Evolutionary conservation across 2,113 vertebrate genomes (phyloP).

Genomic region (Microtus ochrogaster): DNA sequence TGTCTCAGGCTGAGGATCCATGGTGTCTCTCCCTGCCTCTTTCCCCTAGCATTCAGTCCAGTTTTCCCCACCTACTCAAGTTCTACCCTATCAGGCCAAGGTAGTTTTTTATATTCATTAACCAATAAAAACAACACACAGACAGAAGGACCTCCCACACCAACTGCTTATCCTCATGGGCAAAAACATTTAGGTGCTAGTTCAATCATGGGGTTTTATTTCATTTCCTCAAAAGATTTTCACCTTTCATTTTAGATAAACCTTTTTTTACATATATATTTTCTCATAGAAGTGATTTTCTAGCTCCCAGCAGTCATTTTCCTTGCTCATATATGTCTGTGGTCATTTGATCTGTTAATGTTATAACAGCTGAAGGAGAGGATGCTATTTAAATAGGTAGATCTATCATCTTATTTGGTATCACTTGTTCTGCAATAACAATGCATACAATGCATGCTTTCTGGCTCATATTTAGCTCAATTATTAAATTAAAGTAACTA

Average conservation of each 20-base stretch:
- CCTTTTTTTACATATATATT: background rate
- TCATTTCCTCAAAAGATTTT: background rate
- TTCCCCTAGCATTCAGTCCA: too few relatives aligned
- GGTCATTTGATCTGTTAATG: background rate
- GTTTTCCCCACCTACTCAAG: too few relatives aligned
- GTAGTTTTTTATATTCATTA: too few relatives aligned
- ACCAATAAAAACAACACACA: too few relatives aligned
- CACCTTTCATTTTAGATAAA: background rate
- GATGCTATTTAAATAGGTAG: background rate
- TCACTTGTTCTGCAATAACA: background rate
- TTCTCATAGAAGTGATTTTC: background rate
- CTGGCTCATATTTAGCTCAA: background rate
- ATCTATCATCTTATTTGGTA: background rate
- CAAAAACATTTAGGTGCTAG: background rate
- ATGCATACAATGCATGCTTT: background rate
- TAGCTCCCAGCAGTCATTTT: background rate
- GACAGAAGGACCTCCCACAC: too few relatives aligned
- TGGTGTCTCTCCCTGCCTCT: too few relatives aligned
- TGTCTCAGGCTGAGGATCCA: too few relatives aligned
- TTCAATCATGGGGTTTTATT: background rate
- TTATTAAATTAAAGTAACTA: background rate
- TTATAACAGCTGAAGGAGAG: background rate
- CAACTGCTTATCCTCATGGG: background rate
- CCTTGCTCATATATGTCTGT: background rate
- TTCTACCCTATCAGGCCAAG: too few relatives aligned